phyloP scores from a whole-genome alignment of 2,113 vertebrate species.

The Vidua chalybeata region DNA sequence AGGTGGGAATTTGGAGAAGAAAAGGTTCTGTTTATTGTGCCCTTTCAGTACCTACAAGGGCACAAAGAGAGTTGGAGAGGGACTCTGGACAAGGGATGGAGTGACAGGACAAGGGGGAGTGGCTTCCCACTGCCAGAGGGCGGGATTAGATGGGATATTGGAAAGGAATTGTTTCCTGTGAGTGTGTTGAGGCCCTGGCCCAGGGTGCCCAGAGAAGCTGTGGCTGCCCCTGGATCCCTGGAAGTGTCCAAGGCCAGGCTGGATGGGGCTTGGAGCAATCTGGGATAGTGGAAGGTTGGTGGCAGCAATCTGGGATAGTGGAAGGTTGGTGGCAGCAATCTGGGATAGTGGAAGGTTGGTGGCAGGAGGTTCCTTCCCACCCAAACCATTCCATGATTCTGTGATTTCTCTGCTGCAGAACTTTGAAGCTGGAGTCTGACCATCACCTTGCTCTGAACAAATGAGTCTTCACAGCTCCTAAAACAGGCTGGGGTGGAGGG shows the following conservation, averaged over 20 bases:
- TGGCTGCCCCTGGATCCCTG: not conserved
- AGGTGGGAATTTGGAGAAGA: not conserved
- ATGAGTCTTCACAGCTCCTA: not conserved
- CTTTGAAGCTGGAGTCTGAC: not conserved
- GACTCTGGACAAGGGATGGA: not conserved
- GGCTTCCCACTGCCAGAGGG: not conserved
- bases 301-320: rapidly evolving
- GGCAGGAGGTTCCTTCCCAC: not conserved
- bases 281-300: rapidly evolving
- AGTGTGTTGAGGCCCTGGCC: not conserved
- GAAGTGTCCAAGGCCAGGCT: rapidly evolving
- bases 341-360: rapidly evolving
- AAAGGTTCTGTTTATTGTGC: not conserved
- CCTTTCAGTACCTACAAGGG: not conserved
- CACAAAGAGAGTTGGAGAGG: not conserved
- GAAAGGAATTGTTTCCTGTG: rapidly evolving
- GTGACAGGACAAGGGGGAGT: not conserved
- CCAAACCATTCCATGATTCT: not conserved
- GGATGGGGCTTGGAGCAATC: rapidly evolving
- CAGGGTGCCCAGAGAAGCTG: not conserved
- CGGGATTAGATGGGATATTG: not conserved
- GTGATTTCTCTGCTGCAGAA: not conserved
- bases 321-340: rapidly evolving
- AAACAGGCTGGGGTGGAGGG: not conserved
- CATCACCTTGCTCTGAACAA: not conserved